Conservation (phyloP, 2,888 invertebrate species). For the Antheraea yamamai region DNA sequence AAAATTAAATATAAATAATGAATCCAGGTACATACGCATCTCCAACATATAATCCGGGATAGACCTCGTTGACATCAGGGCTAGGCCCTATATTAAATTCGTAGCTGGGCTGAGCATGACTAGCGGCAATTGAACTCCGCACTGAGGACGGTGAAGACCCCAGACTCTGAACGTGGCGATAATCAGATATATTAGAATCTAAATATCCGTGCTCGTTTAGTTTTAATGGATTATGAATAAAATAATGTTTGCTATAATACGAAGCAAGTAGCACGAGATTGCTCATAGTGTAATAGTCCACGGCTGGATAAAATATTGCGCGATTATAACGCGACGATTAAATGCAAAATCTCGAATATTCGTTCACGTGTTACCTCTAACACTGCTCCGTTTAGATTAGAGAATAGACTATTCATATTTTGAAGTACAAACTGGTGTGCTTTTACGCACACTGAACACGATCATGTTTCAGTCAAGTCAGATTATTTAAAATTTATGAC, state of each 20-base stretch:
- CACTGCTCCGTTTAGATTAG: not conserved
- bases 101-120: slow-evolving; percentile 59
- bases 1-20: slow-evolving; percentile 2
- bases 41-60: slow-evolving; percentile 87
- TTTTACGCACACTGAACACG: slow-evolving; percentile 26
- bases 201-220: slow-evolving; percentile 2
- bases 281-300: not conserved
- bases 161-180: slow-evolving; percentile 59
- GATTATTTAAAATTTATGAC: not conserved
- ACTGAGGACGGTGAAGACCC: slow-evolving; percentile 66
- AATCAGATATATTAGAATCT: slow-evolving; percentile 13
- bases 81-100: slow-evolving; percentile 72
- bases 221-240: not conserved
- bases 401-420: not conserved
- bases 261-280: slow-evolving; percentile 13
- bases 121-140: slow-evolving; percentile 65
- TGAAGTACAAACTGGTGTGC: slow-evolving; percentile 1
- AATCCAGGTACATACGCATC: slow-evolving; percentile 84
- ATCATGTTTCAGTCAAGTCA: slow-evolving; percentile 27
- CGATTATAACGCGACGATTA: not conserved
- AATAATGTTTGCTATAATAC: slow-evolving; percentile 14
- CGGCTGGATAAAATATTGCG: not conserved
- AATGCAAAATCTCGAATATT: slow-evolving; percentile 2
- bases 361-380: slow-evolving; percentile 6
- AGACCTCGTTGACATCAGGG: slow-evolving; percentile 89